Base-by-base conservation (phyloP, 1,140 invertebrate species). In the Papilio glaucus region DNA sequence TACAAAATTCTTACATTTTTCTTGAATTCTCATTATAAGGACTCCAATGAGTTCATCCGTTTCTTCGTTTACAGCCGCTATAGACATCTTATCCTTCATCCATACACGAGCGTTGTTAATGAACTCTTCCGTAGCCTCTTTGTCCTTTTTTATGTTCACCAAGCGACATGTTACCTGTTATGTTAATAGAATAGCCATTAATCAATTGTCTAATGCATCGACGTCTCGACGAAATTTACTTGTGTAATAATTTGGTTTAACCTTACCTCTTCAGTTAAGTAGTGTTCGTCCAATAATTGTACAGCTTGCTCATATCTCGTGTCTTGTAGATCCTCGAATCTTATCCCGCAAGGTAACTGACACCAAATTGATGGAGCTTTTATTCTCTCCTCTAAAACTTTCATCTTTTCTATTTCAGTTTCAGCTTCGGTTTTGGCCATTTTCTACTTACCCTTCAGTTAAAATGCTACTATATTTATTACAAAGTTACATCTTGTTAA, bases 51-150 rank as follows among this genome's bases (percentile, higher is more conserved):
- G 79, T 41, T 94, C 89, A 49, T 93, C 93, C 0, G 92, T 92
- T 53, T 89, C 86, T 76, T 93, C 85, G 73, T 95, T 94, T 0
- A 95, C 83, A 1, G 94, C 95, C 0, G 95, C 91, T 38, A 96
- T 87, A 2, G 95, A 95, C 72, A 93, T 94, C n/a, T 94, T 94
- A 65, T 96, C 95, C 69, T 94, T 95, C 87, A 96, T 93, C 93
- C 94, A 95, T 15, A 93, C 93, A 53, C 87, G 81, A 0, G 93
- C 85, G 24, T 94, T 86, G 61, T 94, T 85, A 1, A 94, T 57
- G 77, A 94, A 95, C 37, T 89, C 91, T 18, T 94, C 89, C 0
- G 93, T 81, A 0, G 94, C 95, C 53, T 92, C 88, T 49, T 81
- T 72, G 74, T 96, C 95, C 0, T 94, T 83, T 0, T 79, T 41